Evolutionary conservation across 2,888 invertebrate genomes (phyloP), one percentile per base, ranked within the genome.

Genomic region (Acrocyrtus sp.): DNA sequence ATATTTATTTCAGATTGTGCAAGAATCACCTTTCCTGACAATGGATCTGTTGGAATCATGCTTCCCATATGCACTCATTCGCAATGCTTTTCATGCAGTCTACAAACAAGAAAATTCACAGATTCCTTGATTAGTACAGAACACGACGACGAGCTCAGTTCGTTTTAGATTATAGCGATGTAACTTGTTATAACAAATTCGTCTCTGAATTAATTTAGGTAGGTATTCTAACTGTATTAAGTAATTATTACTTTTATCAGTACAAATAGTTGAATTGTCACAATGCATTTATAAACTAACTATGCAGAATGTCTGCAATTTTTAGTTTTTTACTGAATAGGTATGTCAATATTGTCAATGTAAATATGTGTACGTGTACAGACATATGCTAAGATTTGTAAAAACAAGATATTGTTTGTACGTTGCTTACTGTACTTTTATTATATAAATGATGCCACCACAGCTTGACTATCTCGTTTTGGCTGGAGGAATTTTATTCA

Each of bases 41-140:
- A 98, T 98, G 96, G 98, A 99, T 87, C 88, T 99, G 78, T 86
- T 99, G 79, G 99, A 99, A 85, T 97, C 97, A 12, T 99, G 99
- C 85, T 99, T 99, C 85, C 99, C 99, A 0, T 99, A 99, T 84
- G 97, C 97, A 22, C 88, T 99, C 60, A 94, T 99, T 82, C 90
- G 99, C 72, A 98, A 98, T 84, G 96, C 99, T 82, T 99, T 97
- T 87, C 97, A 98, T 84, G 95, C 94, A 82, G 96, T 96, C 75
- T 95, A 95, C 85, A 95, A 95, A 84, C 91, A 93, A 82, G 95
- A 94, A 84, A 75, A 75, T 61, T 57, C 75, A 12, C 73, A 79
- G 34, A 48, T 68, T 65, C 68, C 77, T 17, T 78, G 73, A 77
- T 73, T 54, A 19, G 61, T 69, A 54, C 70, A 76, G 69, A 73